Evolutionary conservation across 2,797 vertebrate genomes (phyloP), one percentile per base, ranked within the genome.

Genomic region (Tympanoctomys barrerae): DNA sequence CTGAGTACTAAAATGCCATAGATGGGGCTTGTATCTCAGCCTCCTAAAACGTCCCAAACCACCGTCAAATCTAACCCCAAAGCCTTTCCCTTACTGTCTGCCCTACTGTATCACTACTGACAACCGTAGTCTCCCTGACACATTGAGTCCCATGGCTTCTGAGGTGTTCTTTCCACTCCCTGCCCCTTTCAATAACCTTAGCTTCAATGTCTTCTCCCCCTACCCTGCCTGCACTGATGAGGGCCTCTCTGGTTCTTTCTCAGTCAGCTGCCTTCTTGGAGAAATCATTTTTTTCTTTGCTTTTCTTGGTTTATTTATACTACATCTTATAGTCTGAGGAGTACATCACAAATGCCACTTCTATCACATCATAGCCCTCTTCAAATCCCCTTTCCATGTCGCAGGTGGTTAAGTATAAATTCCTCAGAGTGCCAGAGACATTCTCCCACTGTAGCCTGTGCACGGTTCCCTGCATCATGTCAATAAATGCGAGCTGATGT

Each of bases 241-340:
- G 22, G 82, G n/a, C 39, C 84, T 84, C 46, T 24, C 83, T n/a
- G 36, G 87, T 28, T 70, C 81, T 61, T 46, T 61, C 61, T 77
- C 66, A 68, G 49, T 59, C 87, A 57, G 28, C 57, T 79, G 91
- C 66, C 42, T 79, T 94, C 91, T 42, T 90, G 61, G 87, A 85
- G 33, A 95, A 95, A 90, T 73, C n/a, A n/a, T 12, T 61, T 19
- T 46, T 90, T 77, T 81, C 88, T 33, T 59, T n/a, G 68, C 79
- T 85, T 80, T 87, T 93, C 86, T 70, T n/a, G 12, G 91, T 85
- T 91, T 87, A 83, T 66, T 96, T 87, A 83, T 49, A 86, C 78
- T 64, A 0, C 73, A 80, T 93, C 93, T 94, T 61, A 89, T 93
- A 96, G 93, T 95, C 95, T 70, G 85, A 68, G 87, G 79, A 94